A percentile compares a stretch with the other conserved stretches of the same genome.
Evolutionary conservation across 2,888 invertebrate species (phyloP).

Genomic region (Latheticus oryzae): DNA sequence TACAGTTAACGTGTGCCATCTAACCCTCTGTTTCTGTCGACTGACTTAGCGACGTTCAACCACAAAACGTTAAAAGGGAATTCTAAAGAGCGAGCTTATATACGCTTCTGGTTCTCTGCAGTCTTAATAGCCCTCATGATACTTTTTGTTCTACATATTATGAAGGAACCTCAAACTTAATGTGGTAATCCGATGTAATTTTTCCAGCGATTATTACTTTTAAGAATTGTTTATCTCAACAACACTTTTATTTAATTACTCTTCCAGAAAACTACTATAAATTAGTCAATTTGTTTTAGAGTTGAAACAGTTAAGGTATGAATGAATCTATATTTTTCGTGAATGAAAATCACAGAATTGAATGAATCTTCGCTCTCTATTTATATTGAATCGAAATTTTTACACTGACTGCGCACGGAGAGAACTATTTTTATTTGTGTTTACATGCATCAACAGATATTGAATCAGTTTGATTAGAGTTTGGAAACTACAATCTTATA

Average conservation of each 20-base stretch:
- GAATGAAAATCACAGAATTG: slow-evolving; percentile 29
- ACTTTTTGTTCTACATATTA: slow-evolving; percentile 35
- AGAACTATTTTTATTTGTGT: slow-evolving; percentile 33
- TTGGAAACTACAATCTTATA: slow-evolving; percentile 11
- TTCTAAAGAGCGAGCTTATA: slow-evolving; percentile 53
- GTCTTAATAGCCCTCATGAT: slow-evolving; percentile 34
- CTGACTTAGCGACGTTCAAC: slow-evolving; percentile 52
- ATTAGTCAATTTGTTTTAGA: too few relatives aligned
- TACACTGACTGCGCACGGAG: slow-evolving; percentile 19
- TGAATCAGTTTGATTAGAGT: slow-evolving; percentile 19
- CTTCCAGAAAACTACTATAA: too few relatives aligned
- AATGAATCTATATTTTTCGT: slow-evolving; percentile 23
- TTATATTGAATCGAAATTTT: slow-evolving; percentile 35
- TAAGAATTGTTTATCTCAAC: too few relatives aligned
- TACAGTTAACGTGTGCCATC: slow-evolving; percentile 37
- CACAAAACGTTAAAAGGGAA: slow-evolving; percentile 54
- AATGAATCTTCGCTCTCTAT: slow-evolving; percentile 31
- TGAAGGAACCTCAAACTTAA: slow-evolving; percentile 24
- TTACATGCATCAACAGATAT: slow-evolving; percentile 30
- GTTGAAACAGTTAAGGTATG: too few relatives aligned
- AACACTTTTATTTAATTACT: too few relatives aligned
- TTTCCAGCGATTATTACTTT: too few relatives aligned
- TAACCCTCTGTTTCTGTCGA: slow-evolving; percentile 45
- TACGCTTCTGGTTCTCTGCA: slow-evolving; percentile 41
- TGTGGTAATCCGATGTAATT: slow-evolving; percentile 22